A percentile compares a stretch with the other conserved stretches of the same genome.
Evolutionary conservation across 2,113 vertebrate genomes (phyloP).

Genomic region (Aythya baeri): DNA sequence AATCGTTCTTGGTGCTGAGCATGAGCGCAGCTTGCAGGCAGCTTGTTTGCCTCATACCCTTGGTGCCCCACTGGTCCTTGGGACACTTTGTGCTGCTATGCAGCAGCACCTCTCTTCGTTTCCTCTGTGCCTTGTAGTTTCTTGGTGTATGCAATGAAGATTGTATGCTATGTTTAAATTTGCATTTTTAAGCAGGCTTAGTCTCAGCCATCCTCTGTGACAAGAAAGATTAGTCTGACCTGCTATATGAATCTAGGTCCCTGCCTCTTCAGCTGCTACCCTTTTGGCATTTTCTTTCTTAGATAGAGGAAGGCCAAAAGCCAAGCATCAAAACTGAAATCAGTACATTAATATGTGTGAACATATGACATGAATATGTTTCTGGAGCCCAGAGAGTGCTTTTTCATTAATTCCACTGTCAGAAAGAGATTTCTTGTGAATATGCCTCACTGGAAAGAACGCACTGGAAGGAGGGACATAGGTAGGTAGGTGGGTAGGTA

Average conservation of each 20-base stretch:
- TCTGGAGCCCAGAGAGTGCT: constrained; percentile 23
- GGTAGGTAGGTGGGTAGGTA: neutral
- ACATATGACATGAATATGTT: constrained; percentile 43
- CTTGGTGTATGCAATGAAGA: neutral
- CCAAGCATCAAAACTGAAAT: constrained; percentile 38
- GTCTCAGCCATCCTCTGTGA: constrained; percentile 48
- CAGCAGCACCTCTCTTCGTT: neutral
- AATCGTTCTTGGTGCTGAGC: neutral
- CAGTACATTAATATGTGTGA: constrained; percentile 57
- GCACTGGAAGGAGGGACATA: neutral
- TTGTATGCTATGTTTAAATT: neutral
- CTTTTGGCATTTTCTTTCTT: constrained; percentile 10
- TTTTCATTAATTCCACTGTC: neutral
- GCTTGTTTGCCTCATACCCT: neutral
- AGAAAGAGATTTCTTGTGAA: neutral
- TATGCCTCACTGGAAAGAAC: neutral
- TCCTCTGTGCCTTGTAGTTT: neutral
- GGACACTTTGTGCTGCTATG: neutral
- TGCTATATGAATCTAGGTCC: constrained; percentile 37
- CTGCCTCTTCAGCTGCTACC: constrained; percentile 50
- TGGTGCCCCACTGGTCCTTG: neutral
- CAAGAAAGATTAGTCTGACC: constrained; percentile 59
- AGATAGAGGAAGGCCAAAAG: constrained; percentile 40
- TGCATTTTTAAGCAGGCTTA: constrained; percentile 14
- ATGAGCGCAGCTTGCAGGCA: neutral